Conservation (phyloP, 2,797 vertebrate species). For the Sebastes matsubarae region DNA sequence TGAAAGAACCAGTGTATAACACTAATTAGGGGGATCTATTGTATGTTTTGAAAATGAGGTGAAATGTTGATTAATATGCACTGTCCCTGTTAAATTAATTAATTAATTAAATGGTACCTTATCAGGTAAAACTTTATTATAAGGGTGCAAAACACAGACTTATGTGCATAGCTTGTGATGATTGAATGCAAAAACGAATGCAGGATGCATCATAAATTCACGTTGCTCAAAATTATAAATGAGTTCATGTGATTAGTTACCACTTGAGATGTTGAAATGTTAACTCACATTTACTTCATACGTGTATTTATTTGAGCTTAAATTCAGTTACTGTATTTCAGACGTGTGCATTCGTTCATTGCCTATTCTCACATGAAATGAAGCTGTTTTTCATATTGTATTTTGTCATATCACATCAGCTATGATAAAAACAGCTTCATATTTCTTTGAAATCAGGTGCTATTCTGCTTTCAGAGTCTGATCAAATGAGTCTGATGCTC, state of each 20-base stretch:
- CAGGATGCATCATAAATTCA: not conserved
- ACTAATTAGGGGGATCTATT: too few relatives aligned
- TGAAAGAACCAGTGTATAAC: too few relatives aligned
- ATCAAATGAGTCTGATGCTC: not conserved
- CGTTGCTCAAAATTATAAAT: not conserved
- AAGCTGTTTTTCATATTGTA: not conserved
- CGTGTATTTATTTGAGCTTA: not conserved
- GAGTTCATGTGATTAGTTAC: not conserved
- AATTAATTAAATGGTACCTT: too few relatives aligned
- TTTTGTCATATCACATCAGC: not conserved
- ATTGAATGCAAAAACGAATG: not conserved
- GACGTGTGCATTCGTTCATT: not conserved
- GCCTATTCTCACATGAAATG: not conserved
- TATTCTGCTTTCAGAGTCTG: not conserved
- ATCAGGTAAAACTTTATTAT: not conserved
- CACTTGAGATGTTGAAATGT: not conserved
- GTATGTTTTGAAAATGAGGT: too few relatives aligned
- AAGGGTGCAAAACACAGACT: not conserved
- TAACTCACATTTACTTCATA: not conserved
- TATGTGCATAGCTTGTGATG: not conserved
- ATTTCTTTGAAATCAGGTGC: not conserved
- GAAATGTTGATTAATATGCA: too few relatives aligned
- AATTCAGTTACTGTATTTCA: not conserved
- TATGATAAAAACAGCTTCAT: not conserved
- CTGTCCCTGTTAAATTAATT: too few relatives aligned